These are phyloP conservation scores for Microdon myrmicae DNA, from an alignment of 2,888 invertebrate species.

Conservation along the genomic window DNA sequence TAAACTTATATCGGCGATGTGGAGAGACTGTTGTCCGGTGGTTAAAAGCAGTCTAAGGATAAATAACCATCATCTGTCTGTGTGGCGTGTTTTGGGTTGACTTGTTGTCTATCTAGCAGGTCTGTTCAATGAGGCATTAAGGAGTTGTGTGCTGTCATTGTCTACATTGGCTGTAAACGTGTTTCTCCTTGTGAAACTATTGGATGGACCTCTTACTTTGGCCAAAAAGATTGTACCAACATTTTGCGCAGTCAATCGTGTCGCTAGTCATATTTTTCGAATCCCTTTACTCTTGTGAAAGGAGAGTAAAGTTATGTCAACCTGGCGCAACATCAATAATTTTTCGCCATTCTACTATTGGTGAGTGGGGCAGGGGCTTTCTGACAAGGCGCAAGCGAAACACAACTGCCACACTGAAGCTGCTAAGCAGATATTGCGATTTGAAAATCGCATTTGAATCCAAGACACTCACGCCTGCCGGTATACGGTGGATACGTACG, in stretches of 20 bases:
- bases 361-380: no score
- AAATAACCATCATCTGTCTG: slow-evolving; percentile 5
- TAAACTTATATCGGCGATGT: slow-evolving; percentile 48
- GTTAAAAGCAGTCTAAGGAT: slow-evolving; percentile 1
- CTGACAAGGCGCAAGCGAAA: no score
- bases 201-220: slow-evolving; percentile 38
- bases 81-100: neutral
- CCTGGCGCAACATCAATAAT: slow-evolving; percentile 43
- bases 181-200: slow-evolving; percentile 15
- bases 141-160: slow-evolving; percentile 39
- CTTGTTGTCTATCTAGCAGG: slow-evolving; percentile 19
- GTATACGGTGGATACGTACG: slow-evolving; percentile 4
- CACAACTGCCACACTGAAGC: slow-evolving; percentile 5
- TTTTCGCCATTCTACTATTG: no score
- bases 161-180: neutral
- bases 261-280: slow-evolving; percentile 36
- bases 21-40: slow-evolving; percentile 13
- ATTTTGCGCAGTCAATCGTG: slow-evolving; percentile 43
- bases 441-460: slow-evolving; percentile 38
- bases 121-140: slow-evolving; percentile 46
- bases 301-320: slow-evolving; percentile 40
- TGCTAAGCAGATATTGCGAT: slow-evolving; percentile 24
- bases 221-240: slow-evolving; percentile 33
- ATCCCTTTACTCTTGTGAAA: neutral
- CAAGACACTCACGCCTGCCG: slow-evolving; percentile 7